Percentiles rank a stretch among this genome's conserved stretches.
Evolutionary conservation across 2,797 vertebrate genomes (phyloP).

Genomic region (Eulemur mongoz): DNA sequence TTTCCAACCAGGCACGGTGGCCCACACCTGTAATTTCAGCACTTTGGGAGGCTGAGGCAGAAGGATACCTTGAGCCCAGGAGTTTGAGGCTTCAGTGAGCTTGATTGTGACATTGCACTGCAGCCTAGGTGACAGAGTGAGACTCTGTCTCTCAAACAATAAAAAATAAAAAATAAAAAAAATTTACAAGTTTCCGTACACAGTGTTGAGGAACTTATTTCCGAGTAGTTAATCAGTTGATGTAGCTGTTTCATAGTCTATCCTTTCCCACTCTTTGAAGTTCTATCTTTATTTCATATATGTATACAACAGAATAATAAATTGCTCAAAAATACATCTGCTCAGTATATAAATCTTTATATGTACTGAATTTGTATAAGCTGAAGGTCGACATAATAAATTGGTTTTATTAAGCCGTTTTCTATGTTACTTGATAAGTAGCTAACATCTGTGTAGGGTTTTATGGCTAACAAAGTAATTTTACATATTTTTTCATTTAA

Average conservation of each 20-base stretch:
- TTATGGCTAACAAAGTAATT: slow-evolving; percentile 24
- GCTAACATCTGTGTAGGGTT: neutral
- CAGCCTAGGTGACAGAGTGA: too few relatives aligned
- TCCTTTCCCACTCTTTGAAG: slow-evolving; percentile 22
- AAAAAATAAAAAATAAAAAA: too few relatives aligned
- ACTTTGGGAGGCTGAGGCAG: too few relatives aligned
- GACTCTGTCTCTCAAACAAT: too few relatives aligned
- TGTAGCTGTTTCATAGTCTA: neutral
- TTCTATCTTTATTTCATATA: slow-evolving; percentile 12
- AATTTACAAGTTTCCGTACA: too few relatives aligned
- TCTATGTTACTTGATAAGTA: slow-evolving; percentile 9
- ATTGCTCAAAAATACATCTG: neutral
- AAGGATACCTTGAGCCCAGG: too few relatives aligned
- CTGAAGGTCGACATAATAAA: neutral
- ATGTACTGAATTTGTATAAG: neutral
- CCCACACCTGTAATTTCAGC: too few relatives aligned
- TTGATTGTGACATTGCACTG: too few relatives aligned
- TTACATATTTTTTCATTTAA: slow-evolving; percentile 26
- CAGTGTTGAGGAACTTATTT: neutral
- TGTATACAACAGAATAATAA: neutral
- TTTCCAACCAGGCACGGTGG: too few relatives aligned
- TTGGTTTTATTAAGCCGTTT: neutral
- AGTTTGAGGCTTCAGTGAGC: too few relatives aligned
- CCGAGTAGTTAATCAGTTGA: neutral
- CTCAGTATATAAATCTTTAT: neutral